Evolutionary conservation across 2,113 vertebrate species (phyloP), one percentile per base, ranked within the genome.

Genomic region (Syngnathus floridae): DNA sequence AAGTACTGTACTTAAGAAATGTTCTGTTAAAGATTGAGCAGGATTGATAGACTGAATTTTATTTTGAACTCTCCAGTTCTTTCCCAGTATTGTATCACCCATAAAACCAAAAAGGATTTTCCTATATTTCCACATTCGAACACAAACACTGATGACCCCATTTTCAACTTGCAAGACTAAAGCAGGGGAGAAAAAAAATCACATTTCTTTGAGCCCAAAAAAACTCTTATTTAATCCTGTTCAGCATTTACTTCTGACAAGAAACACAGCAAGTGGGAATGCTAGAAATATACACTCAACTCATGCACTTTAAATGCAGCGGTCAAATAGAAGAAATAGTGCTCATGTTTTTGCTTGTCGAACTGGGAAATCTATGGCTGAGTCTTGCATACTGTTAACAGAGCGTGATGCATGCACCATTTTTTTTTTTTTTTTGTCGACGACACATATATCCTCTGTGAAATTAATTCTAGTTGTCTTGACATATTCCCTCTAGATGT

Each of bases 401-500:
- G 56, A 69, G 46, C 60, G 56, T 16, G 41, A 17, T 35, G 67
- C 51, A 51, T 19, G 3, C 19, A n/a, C 46, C 48, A 10, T 8
- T 9, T 51, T 4, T n/a, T n/a, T n/a, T n/a, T n/a, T n/a, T 8
- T 12, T n/a, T 21, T n/a, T 41, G 40, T 36, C n/a, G 13, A 63
- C 17, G 26, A 52, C 66, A 37, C 19, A 54, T 31, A 31, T 31
- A 31, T 31, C 26, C 26, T 31, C 61, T 16, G 66, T 64, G 45
- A 76, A 63, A 82, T 72, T 14, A 48, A 76, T 79, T 66, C 69
- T 61, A 62, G 54, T 45, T 2, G 4, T 67, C 38, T 38, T 67
- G 72, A 74, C 69, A 72, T 62, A 65, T 78, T 75, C 55, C 70
- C 67, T 74, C 70, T 75, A 80, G 74, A 77, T 79, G 72, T 70